Conservation (phyloP, 2,797 vertebrate species). For the Borostomias antarcticus region DNA sequence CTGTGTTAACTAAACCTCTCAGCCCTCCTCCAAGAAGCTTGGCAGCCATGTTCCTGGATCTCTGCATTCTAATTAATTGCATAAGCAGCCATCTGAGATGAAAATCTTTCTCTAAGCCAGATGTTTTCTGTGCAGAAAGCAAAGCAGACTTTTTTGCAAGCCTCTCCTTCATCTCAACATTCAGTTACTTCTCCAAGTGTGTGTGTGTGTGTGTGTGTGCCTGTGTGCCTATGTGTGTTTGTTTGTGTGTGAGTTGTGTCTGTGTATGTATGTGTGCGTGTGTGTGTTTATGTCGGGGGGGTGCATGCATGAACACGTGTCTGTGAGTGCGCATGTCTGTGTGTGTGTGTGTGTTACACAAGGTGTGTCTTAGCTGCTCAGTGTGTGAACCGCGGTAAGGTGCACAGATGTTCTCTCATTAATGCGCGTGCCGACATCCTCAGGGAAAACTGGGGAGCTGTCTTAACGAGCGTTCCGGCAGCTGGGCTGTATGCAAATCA, state of each 20-base stretch:
- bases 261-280: conserved; percentile 12
- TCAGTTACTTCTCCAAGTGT: background rate
- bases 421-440: conserved; percentile 6
- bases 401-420: conserved; percentile 6
- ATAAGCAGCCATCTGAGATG: background rate
- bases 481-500: background rate
- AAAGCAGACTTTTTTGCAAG: background rate
- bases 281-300: conserved; percentile 13
- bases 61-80: background rate
- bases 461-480: background rate
- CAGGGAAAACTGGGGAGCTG: background rate
- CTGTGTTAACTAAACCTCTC: background rate
- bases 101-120: background rate
- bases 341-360: background rate
- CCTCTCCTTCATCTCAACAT: background rate
- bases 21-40: background rate
- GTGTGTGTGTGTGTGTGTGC: conserved; percentile 15
- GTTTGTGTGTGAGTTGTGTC: background rate
- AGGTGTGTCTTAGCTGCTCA: background rate
- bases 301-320: no score
- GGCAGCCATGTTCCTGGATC: background rate
- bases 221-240: conserved; percentile 1
- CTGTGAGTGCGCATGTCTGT: conserved; percentile 10
- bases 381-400: background rate
- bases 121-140: background rate